Conservation (phyloP, 2,113 vertebrate species). For the Oreochromis niloticus region DNA sequence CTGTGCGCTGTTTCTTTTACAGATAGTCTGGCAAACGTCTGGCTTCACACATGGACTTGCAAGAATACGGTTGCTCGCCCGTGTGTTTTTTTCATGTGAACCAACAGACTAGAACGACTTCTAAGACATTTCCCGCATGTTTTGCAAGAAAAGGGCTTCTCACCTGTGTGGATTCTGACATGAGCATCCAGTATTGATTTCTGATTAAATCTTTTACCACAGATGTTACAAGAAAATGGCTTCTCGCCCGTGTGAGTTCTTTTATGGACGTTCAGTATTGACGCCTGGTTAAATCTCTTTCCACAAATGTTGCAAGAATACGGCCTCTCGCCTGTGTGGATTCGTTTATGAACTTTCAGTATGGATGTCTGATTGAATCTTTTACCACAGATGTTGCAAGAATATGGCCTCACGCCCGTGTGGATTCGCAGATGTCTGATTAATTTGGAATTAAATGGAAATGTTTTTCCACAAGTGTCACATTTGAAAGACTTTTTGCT, state of each 20-base stretch:
- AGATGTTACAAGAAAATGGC: not conserved
- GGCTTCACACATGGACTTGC: not conserved
- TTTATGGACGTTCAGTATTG: not conserved
- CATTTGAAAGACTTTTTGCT: not conserved
- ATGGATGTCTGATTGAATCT: not conserved
- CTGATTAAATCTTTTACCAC: not conserved
- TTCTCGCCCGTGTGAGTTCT: not conserved
- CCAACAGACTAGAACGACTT: not conserved
- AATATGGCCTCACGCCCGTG: not conserved
- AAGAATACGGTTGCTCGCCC: not conserved
- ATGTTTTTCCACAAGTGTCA: slow-evolving; percentile 6
- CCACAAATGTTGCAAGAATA: not conserved
- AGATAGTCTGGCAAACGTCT: not conserved
- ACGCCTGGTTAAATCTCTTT: not conserved
- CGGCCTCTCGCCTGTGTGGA: not conserved
- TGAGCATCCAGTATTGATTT: not conserved
- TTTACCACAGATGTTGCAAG: not conserved
- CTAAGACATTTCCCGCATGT: not conserved
- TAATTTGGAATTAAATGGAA: not conserved
- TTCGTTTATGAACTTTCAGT: slow-evolving; percentile 1
- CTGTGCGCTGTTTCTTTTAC: fast-evolving
- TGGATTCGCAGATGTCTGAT: not conserved
- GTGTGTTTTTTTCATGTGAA: slow-evolving; percentile 7
- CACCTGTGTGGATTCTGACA: not conserved
- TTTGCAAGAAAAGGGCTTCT: not conserved